These are phyloP conservation scores for Pseudomugil gertrudae DNA, from an alignment of 2,797 vertebrate species.

Conservation along the genomic window DNA sequence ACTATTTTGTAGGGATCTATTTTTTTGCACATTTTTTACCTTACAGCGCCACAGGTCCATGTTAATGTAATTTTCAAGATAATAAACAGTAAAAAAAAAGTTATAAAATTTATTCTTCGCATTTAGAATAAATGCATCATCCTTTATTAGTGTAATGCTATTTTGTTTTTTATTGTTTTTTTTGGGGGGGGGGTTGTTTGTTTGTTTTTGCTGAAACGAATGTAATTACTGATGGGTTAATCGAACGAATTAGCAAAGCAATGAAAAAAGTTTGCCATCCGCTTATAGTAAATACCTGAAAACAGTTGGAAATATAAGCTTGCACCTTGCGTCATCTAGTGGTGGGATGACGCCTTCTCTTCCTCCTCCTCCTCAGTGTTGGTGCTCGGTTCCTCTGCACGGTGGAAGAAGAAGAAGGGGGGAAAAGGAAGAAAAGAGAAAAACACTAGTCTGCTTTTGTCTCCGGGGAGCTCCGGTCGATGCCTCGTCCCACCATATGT, in stretches of 20 bases:
- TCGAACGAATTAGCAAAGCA: neutral
- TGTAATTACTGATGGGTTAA: neutral
- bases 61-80: neutral
- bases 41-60: constrained; percentile 19
- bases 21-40: constrained; percentile 7
- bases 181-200: too few relatives aligned
- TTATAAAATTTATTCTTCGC: neutral
- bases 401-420: constrained; percentile 9
- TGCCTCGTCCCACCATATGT: constrained; percentile 85
- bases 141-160: neutral
- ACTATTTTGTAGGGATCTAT: constrained; percentile 1
- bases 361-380: constrained; percentile 1
- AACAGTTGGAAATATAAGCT: constrained; percentile 48
- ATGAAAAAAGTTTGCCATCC: constrained; percentile 24
- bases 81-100: neutral
- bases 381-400: constrained; percentile 27
- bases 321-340: constrained; percentile 79
- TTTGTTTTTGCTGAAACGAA: neutral
- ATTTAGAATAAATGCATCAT: constrained; percentile 3
- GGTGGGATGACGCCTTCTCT: constrained; percentile 37
- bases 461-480: constrained; percentile 79
- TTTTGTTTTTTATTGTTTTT: too few relatives aligned
- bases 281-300: neutral
- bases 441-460: constrained; percentile 75
- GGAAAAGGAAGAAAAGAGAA: constrained; percentile 18